Conservation (phyloP, 2,797 vertebrate species). For the Notamacropus eugenii region DNA sequence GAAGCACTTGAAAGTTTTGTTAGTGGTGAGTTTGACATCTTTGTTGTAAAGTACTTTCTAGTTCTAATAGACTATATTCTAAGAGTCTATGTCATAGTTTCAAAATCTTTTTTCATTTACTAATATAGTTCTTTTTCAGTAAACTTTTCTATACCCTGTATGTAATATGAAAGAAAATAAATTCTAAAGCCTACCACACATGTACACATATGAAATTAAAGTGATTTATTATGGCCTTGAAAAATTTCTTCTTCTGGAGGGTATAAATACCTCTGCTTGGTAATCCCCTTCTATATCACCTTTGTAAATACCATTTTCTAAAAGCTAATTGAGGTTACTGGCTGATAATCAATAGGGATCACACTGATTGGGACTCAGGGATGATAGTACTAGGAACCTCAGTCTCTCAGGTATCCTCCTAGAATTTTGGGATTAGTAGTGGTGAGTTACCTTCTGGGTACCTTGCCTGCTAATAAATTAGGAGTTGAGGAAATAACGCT, state of each 20-base stretch:
- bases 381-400: not conserved
- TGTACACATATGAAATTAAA: not conserved
- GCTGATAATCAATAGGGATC: not conserved
- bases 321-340: not conserved
- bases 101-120: not conserved
- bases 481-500: not conserved
- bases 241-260: not conserved
- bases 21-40: not conserved
- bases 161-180: not conserved
- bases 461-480: not conserved
- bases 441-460: not conserved
- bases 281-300: not conserved
- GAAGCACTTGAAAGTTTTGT: not conserved
- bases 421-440: not conserved
- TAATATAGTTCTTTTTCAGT: not conserved
- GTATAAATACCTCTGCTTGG: not conserved
- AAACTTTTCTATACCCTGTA: not conserved
- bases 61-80: not conserved
- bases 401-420: not conserved
- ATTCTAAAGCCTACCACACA: not conserved
- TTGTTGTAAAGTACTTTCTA: not conserved
- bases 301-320: not conserved
- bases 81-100: not conserved
- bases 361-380: not conserved
- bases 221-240: not conserved